Evolutionary conservation across 2,113 vertebrate species (phyloP), one percentile per base, ranked within the genome.

Genomic region (Steatornis caripensis): DNA sequence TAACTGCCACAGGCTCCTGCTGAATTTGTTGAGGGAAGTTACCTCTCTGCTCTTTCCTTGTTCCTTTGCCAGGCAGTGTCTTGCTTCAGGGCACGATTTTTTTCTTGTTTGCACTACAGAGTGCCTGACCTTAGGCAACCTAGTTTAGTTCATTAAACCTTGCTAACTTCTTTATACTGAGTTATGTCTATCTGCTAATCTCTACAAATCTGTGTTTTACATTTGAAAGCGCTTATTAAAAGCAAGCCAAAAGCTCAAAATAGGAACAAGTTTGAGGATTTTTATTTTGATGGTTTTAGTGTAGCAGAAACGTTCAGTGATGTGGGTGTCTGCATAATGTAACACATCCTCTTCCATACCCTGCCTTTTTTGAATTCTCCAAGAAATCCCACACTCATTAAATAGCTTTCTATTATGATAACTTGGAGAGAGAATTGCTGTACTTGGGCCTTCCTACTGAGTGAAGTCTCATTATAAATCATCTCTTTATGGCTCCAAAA

Each of bases 391-490:
- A 95, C 68, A 58, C 87, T 97, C 95, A 91, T 97, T 97, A 97
- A 98, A 94, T 92, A 96, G 91, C 76, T 97, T 94, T 96, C 96
- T 97, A 81, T 97, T 97, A 95, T 79, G 88, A 91, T 95, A 97
- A 95, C 90, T 97, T 92, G 84, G 95, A 97, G 91, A 94, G 83
- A 93, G 92, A 89, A 75, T 51, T 87, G 81, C 95, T 84, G 29
- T 92, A 85, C 95, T 87, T 96, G 7, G 43, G 93, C 95, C 83
- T 96, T 95, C 96, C 97, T 83, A 93, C 96, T 93, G 97, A 97
- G 96, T 87, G 90, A 97, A 96, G 84, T 96, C 97, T 97, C 90
- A 95, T 98, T 98, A 97, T 97, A 97, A 97, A 97, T 96, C 96
- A 95, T 97, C 84, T 97, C 92, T 98, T 97, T 97, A 90, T 95